Base-by-base conservation (phyloP, 2,113 vertebrate species). In the Platysteira castanea region DNA sequence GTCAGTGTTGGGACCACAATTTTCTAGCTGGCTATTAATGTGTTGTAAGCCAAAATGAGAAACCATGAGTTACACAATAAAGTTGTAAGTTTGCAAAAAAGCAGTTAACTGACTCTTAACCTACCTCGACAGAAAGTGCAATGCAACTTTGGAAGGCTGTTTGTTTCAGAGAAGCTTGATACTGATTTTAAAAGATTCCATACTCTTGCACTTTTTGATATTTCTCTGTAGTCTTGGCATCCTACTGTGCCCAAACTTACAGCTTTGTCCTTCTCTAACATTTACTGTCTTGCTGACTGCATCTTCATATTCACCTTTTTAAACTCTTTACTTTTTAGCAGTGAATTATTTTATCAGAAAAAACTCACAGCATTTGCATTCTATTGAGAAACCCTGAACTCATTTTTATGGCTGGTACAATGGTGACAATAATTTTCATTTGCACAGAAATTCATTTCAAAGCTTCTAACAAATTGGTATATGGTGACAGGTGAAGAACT, bases 401-500 rank as follows among this genome's bases (percentile, higher is more conserved):
- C 44, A 37, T 56, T 75, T 85, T 80, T 71, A 31, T 56, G 64
- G 17, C 39, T 0, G 1, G 28, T 71, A 56, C 44, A 84, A 75
- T 49, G 24, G 31, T 82, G 68, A 78, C 65, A 89, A 84, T 92
- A 11, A 86, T 78, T 92, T 92, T 93, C 44, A 75, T 91, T 95
- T 79, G 47, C 93, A 92, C 33, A 71, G 74, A 91, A 94, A 89
- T 70, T 89, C 5, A 89, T 92, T 92, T 52, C 60, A 91, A 87
- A 78, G 39, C 49, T 28, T 63, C 84, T 81, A 63, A 76, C 19
- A 84, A 89, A 92, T 78, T 84, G 69, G 31, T 78, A 28, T 75
- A 23, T 56, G 60, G 80, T 81, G 83, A 87, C 84, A 84, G 86
- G 89, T 95, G 83, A 95, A 86, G 91, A 90, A 89, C 64, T 91